phyloP scores from a whole-genome alignment of 2,113 vertebrate species.

The Eulemur macaco region DNA sequence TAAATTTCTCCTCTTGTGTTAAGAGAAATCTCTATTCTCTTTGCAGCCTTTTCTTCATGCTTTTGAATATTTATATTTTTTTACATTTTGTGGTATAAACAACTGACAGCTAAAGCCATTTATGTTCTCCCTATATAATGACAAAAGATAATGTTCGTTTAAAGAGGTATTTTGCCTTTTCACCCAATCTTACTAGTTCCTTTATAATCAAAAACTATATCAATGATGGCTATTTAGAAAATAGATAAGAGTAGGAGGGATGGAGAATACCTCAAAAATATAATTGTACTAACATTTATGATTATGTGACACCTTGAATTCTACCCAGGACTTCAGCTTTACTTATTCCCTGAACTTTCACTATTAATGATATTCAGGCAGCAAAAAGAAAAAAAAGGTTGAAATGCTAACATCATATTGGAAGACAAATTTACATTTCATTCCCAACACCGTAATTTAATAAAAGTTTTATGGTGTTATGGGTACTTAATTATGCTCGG shows the following conservation, averaged over 20 bases:
- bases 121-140: neutral
- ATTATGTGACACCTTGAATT: conserved; percentile 41
- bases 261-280: neutral
- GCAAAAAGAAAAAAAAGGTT: conserved; percentile 65
- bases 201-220: neutral
- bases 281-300: conserved; percentile 44
- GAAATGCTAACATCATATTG: conserved; percentile 83
- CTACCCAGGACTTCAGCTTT: conserved; percentile 27
- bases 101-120: neutral
- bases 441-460: conserved; percentile 85
- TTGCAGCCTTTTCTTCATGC: neutral
- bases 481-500: conserved; percentile 84
- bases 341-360: conserved; percentile 69
- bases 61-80: neutral
- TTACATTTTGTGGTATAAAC: neutral
- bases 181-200: neutral
- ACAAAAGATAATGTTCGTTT: conserved; percentile 13
- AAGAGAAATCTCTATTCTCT: neutral
- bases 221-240: neutral
- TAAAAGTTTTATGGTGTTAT: conserved; percentile 84
- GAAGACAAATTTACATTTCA: conserved; percentile 87
- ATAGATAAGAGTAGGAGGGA: neutral
- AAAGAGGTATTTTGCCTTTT: neutral
- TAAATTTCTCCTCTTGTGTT: neutral
- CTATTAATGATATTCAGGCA: conserved; percentile 77